Base-by-base conservation (phyloP, 2,888 invertebrate genomes). In the Aphodius granarius region DNA sequence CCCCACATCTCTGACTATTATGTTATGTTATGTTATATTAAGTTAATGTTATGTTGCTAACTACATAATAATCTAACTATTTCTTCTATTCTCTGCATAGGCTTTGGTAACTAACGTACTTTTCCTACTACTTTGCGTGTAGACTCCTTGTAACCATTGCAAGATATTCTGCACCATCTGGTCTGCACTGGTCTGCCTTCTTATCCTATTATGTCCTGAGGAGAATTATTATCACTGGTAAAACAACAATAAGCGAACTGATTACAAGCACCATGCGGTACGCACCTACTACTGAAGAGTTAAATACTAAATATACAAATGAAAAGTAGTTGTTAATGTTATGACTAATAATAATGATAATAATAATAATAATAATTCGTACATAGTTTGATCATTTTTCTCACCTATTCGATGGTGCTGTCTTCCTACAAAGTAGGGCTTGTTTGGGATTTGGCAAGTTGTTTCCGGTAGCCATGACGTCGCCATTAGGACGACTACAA, bases 91-190 rank as follows among this genome's bases (percentile, higher is more conserved):
- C 4, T 23, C 23, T 23, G 13, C 43, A 43, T 18, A 68, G 5
- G 43, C 43, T 43, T 6, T 43, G n/a, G 43, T 43, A 13, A 43
- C 15, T 43, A 72, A 77, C 88, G 80, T 88, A 90, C 90, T 88
- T 87, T 87, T 89, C 83, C 89, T 85, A 78, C 87, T 87, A 78
- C 89, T 89, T 83, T 92, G 91, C 79, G 90, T 89, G 84, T 93
- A 93, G 77, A 92, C 90, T 80, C 91, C 92, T 85, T 94, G 93
- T 78, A 94, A 90, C 94, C 94, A 94, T 80, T 92, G 91, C 76
- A 94, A 90, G 80, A 94, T 91, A 84, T 93, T 92, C 85, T 91
- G 90, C 75, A 94, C 93, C 91, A 93, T 93, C 84, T 92, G 91
- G 83, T 94, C 94, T 73, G 92, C 90, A 79, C 89, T 91, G 21